Base-by-base conservation (phyloP, 2,797 vertebrate genomes). In the Chaunax sp. region DNA sequence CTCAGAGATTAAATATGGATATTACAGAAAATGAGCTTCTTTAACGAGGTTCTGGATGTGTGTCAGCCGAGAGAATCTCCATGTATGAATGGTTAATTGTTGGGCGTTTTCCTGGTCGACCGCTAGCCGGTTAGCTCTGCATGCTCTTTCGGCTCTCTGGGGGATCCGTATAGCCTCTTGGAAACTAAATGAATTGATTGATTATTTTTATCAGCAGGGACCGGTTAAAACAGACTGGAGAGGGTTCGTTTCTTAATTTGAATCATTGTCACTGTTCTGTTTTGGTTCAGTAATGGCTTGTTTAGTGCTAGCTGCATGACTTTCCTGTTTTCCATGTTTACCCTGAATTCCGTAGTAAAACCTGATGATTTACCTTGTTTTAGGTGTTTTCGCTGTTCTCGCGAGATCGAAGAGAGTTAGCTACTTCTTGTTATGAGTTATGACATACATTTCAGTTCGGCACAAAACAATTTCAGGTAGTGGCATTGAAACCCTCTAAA, bases 71-170 rank as follows among this genome's bases (percentile, higher is more conserved):
- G 14, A 6, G 10, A 19, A 1, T 16, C 20, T 46, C 19, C 19
- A 53, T 2, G 28, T 56, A 5, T 8, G 6, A 3, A 0, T 33
- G 64, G 28, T 7, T 35, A 0, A 23, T 12, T 16, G 49, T 20
- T 10, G 80, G 80, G 71, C 65, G 81, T 77, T 68, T 74, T 74
- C 81, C 69, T 44, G 53, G 38, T 45, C 47, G 15, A 11, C 69
- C 14, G 76, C 14, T 80, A 75, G 53, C 67, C 38, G 25, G n/a
- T 44, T 66, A 77, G 69, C 69, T 57, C n/a, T 0, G 14, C 11
- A 12, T 8, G 35, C 1, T 30, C n/a, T n/a, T n/a, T n/a, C 14
- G 0, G n/a, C 19, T 58, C 22, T 59, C 12, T 11, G 25, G 0
- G 55, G 43, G 15, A 2, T 47, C 38, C 16, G 13, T 9, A 18